Evolutionary conservation across 1,140 invertebrate species (phyloP), one percentile per base, ranked within the genome.

Genomic region (Aleiodes sp.): DNA sequence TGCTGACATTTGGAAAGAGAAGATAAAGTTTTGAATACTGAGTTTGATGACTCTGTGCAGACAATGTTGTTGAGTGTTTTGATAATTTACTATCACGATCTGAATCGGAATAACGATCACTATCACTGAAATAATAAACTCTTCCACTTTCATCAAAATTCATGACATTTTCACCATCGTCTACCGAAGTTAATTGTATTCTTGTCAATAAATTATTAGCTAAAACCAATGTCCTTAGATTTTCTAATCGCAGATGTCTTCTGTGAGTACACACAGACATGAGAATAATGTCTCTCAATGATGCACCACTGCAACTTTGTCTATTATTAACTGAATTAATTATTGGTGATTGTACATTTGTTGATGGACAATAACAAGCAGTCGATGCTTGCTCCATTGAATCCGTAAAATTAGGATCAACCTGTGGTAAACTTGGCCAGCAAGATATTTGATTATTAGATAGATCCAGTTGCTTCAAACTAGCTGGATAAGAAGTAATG

Each of bases 1-100:
- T 97, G 1, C 95, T 97, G 37, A 99, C 88, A 79, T 94, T 94
- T 0, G 98, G 97, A 86, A 98, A 98, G 71, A 99, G 87, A 19
- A 98, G 88, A 19, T 85, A 81, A 19, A 79, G 71, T 60, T 86
- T 86, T 0, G 82, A 77, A n/a, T 0, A 76, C 75, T 0, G 78
- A 70, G 31, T 80, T 77, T n/a, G 59, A 69, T 26, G 67, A 73
- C 29, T 73, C 84, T 0, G 76, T 73, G 39, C 80, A n/a, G 56
- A 10, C 28, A 31, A 29, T 29, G 56, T 29, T 14, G 46, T 21
- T 4, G 56, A 59, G 24, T 28, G 28, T 26, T 12, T 59, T 26
- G 56, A 28, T 14, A 14, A 31, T 31, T 14, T 59, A 8, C 26
- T 59, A 10, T 28, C 28, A 3, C 26, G 24, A 29, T 28, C 28